Evolutionary conservation across 2,888 invertebrate species (phyloP).

Genomic region (Ectemnius cavifrons): DNA sequence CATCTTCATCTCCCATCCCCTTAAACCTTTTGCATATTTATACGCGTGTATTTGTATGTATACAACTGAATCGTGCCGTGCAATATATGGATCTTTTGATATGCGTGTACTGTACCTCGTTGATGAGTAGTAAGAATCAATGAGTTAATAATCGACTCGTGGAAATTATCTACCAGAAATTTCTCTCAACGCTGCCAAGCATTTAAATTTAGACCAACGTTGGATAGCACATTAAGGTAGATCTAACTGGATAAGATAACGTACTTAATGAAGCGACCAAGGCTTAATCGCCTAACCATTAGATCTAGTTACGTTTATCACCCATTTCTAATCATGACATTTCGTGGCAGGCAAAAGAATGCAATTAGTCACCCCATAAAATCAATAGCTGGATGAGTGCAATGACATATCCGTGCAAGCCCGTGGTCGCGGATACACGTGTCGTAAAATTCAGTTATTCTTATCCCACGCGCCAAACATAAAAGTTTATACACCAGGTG

Average conservation of each 20-base stretch:
- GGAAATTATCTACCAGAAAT: neutral
- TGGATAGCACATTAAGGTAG: neutral
- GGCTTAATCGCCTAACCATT: slow-evolving; percentile 7
- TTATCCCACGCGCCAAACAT: neutral
- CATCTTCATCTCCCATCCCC: neutral
- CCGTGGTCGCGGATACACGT: neutral
- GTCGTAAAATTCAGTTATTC: neutral
- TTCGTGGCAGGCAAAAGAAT: neutral
- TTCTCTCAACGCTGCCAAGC: slow-evolving; percentile 42
- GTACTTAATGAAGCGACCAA: slow-evolving; percentile 31
- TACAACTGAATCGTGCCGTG: slow-evolving; percentile 2
- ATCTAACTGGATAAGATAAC: slow-evolving; percentile 14
- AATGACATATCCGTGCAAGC: neutral
- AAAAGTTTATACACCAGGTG: no score
- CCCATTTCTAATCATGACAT: neutral
- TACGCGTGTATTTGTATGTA: neutral
- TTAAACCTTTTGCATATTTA: slow-evolving; percentile 6
- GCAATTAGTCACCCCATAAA: neutral
- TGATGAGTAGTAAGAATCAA: neutral
- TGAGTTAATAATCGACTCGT: neutral
- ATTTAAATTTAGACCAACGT: neutral
- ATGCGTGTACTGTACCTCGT: neutral
- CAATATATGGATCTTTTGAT: neutral
- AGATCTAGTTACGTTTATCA: neutral
- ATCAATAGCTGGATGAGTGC: slow-evolving; percentile 5